Evolutionary conservation across 1,140 invertebrate species (phyloP).

Genomic region (Stenopsyche tienmushanensis): DNA sequence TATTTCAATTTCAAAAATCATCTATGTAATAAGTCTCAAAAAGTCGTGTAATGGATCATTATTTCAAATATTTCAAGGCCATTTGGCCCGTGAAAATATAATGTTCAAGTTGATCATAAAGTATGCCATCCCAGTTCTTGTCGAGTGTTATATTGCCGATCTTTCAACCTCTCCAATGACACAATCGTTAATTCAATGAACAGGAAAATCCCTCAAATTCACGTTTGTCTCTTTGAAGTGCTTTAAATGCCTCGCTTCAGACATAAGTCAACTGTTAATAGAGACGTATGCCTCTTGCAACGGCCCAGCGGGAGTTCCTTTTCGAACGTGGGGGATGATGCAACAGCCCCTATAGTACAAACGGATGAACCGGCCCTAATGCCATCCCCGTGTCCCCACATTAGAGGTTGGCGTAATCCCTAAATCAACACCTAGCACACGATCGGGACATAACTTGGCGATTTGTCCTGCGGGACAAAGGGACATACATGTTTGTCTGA

Average conservation of each 20-base stretch:
- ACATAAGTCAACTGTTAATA: too few relatives aligned
- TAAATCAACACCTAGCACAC: conserved; percentile 24
- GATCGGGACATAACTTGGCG: conserved; percentile 21
- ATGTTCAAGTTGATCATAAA: too few relatives aligned
- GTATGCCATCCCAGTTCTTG: too few relatives aligned
- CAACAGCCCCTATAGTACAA: conserved; percentile 6
- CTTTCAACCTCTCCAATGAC: too few relatives aligned
- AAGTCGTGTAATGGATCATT: too few relatives aligned
- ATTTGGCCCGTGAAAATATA: too few relatives aligned
- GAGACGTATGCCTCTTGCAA: conserved; percentile 12
- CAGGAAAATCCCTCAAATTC: background rate
- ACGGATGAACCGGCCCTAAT: conserved; percentile 9
- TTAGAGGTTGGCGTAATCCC: conserved; percentile 37
- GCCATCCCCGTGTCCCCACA: conserved; percentile 3
- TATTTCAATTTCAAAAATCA: too few relatives aligned
- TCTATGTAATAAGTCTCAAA: too few relatives aligned
- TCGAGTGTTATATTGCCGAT: too few relatives aligned
- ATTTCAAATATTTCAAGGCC: too few relatives aligned
- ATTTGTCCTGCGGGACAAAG: conserved; percentile 19
- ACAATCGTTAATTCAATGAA: background rate
- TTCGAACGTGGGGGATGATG: background rate
- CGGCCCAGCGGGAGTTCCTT: conserved; percentile 21
- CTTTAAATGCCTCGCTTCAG: background rate
- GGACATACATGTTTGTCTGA: background rate
- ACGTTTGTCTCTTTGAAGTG: background rate